Percentiles rank a stretch among this genome's conserved stretches.
phyloP scores from a whole-genome alignment of 2,888 invertebrate species.

The Brenthis hecate region DNA sequence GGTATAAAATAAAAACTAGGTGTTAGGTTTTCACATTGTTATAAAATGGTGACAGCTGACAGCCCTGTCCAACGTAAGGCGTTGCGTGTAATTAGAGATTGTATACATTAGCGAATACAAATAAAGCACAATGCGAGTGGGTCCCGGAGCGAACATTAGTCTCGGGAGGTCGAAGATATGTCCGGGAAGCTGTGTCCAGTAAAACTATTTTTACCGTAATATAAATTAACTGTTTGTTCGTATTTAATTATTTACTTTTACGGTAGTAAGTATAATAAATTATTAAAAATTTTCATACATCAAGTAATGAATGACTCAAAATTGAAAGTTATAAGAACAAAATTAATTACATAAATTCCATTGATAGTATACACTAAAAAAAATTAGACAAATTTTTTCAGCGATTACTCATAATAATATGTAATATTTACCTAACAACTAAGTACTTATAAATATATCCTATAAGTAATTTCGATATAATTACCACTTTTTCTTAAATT shows the following conservation, averaged over 20 bases:
- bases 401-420: too few relatives aligned
- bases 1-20: too few relatives aligned
- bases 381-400: too few relatives aligned
- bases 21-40: too few relatives aligned
- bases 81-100: slow-evolving; percentile 82
- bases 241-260: slow-evolving; percentile 2
- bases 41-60: slow-evolving; percentile 37
- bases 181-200: slow-evolving; percentile 52
- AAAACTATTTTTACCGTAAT: slow-evolving; percentile 40
- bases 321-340: too few relatives aligned
- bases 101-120: slow-evolving; percentile 81
- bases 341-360: too few relatives aligned
- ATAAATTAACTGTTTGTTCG: slow-evolving; percentile 26
- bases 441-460: not conserved
- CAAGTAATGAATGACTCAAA: too few relatives aligned
- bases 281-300: too few relatives aligned
- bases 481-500: not conserved
- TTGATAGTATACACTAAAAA: too few relatives aligned
- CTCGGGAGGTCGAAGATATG: slow-evolving; percentile 70
- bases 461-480: too few relatives aligned
- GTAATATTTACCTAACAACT: not conserved
- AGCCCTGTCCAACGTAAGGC: slow-evolving; percentile 67
- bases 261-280: not conserved
- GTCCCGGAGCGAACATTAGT: slow-evolving; percentile 73
- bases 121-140: slow-evolving; percentile 78